Conservation (phyloP, 2,113 vertebrate genomes). For the Stegastes partitus region DNA sequence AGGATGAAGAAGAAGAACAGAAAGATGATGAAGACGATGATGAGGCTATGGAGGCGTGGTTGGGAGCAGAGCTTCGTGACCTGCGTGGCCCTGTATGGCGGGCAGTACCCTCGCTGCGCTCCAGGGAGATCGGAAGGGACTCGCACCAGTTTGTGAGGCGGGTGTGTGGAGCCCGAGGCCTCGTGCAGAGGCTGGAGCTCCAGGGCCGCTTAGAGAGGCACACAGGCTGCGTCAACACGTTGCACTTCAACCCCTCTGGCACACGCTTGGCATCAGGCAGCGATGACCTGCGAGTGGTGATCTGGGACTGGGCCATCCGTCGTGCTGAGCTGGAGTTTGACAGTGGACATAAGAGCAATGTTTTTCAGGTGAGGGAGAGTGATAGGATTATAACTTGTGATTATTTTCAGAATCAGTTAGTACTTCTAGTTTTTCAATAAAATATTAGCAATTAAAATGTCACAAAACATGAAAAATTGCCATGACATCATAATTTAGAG, state of each 20-base stretch:
- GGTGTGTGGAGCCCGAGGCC: slow-evolving; percentile 91
- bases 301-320: slow-evolving; percentile 95
- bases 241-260: slow-evolving; percentile 97
- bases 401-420: not conserved
- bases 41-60: slow-evolving; percentile 93
- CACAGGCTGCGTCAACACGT: slow-evolving; percentile 95
- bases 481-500: not conserved
- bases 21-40: slow-evolving; percentile 87
- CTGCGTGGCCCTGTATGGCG: slow-evolving; percentile 88
- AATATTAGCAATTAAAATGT: too few species aligned
- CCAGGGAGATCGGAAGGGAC: slow-evolving; percentile 88
- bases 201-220: slow-evolving; percentile 94
- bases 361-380: slow-evolving; percentile 91
- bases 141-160: slow-evolving; percentile 88
- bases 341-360: slow-evolving; percentile 97
- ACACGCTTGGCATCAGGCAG: slow-evolving; percentile 95
- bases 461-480: not conserved
- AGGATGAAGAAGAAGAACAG: slow-evolving; percentile 85
- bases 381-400: not conserved
- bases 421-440: not conserved
- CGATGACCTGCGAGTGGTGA: slow-evolving; percentile 94
- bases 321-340: slow-evolving; percentile 93
- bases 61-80: slow-evolving; percentile 89
- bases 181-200: slow-evolving; percentile 92
- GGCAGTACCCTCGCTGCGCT: slow-evolving; percentile 88